Base-by-base conservation (phyloP, 2,113 vertebrate genomes). In the Acrocephalus arundinaceus region DNA sequence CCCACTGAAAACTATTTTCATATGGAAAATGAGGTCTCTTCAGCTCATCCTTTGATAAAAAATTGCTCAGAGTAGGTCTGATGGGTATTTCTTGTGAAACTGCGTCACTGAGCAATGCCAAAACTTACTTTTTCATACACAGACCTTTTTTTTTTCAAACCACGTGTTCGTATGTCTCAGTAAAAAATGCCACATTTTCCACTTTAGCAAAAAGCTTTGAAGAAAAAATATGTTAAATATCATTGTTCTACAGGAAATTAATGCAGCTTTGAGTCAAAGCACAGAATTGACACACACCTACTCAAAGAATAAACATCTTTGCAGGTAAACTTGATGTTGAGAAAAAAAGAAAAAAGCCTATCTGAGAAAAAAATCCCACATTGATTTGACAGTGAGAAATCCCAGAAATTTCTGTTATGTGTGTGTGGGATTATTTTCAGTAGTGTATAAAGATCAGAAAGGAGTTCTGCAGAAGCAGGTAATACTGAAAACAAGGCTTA, bases 401-500 rank as follows among this genome's bases (percentile, higher is more conserved):
- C 79, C 55, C 77, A 82, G 74, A 96, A 94, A 83, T 96, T 93
- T 95, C 51, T 95, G 55, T 90, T 80, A 67, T 22, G 11, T 17
- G 6, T 80, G 24, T 86, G 33, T 57, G 46, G 46, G 85, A 89
- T 63, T 95, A 33, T 96, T 94, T 97, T 81, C 75, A 85, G 49
- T 71, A 61, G 31, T 81, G 58, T 57, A 59, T 70, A 87, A 89
- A 92, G 67, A 88, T 95, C 66, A 90, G 28, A 74, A 92, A 61
- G 74, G 41, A 79, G 82, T 83, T 95, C 52, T 97, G 62, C 84
- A 84, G 57, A 97, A 96, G 85, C 52, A 92, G 78, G 90, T 92
- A 71, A 91, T 88, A 70, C 30, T 94, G 61, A 95, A 96, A 95
- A 68, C 14, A 85, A 90, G 24, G 22, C 77, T 96, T 95, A 88